phyloP scores from a whole-genome alignment of 2,797 vertebrate genomes.

The Tangara arthus region DNA sequence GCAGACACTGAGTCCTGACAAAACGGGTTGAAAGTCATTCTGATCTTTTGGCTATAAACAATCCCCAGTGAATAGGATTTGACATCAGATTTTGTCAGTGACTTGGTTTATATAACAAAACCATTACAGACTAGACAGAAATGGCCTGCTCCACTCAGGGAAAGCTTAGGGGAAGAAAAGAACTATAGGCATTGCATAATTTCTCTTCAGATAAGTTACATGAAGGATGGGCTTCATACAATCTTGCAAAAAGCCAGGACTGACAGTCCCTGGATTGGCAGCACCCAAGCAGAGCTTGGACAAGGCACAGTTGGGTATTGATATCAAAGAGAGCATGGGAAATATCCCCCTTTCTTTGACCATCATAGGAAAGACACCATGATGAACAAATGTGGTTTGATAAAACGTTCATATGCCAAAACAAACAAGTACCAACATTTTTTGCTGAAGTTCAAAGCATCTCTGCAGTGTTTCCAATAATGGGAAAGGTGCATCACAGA shows the following conservation, averaged over 20 bases:
- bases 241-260: background rate
- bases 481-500: background rate
- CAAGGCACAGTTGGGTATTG: background rate
- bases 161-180: background rate
- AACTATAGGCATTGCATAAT: background rate
- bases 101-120: background rate
- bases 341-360: background rate
- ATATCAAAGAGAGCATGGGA: background rate
- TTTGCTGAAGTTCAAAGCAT: background rate
- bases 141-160: background rate
- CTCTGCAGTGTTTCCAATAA: background rate
- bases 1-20: constrained; percentile 1
- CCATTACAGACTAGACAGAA: background rate
- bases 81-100: constrained; percentile 8
- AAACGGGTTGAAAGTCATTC: constrained; percentile 34
- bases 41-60: constrained; percentile 27
- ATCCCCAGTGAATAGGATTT: constrained; percentile 11
- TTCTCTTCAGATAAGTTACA: background rate
- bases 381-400: background rate
- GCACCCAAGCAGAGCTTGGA: background rate
- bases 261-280: background rate
- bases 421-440: background rate
- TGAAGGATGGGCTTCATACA: background rate
- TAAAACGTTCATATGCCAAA: background rate
- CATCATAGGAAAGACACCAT: background rate